Evolutionary conservation across 2,888 invertebrate species (phyloP).

Genomic region (Hedya salicella): DNA sequence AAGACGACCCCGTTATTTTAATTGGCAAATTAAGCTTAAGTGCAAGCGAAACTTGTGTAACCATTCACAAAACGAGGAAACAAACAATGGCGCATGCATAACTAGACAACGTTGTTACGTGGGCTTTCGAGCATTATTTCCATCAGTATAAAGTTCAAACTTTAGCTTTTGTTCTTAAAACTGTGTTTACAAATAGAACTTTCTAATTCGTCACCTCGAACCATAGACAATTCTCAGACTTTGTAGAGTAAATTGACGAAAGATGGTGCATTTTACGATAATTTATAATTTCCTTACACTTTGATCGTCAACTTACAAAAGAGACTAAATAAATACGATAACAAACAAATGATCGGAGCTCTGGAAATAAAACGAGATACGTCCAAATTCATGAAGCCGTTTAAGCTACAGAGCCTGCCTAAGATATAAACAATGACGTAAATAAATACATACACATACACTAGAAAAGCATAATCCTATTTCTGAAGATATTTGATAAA

Average conservation of each 20-base stretch:
- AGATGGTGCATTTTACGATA: not conserved
- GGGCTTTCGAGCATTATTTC: not conserved
- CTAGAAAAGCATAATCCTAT: too few relatives aligned
- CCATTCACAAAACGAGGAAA: slow-evolving; percentile 24
- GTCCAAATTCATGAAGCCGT: too few relatives aligned
- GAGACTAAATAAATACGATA: too few relatives aligned
- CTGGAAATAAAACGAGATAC: too few relatives aligned
- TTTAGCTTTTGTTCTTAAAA: not conserved
- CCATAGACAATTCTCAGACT: slow-evolving; percentile 10
- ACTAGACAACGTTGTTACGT: slow-evolving; percentile 1
- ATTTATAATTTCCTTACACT: not conserved
- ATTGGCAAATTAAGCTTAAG: slow-evolving; percentile 22
- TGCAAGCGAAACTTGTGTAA: slow-evolving; percentile 9
- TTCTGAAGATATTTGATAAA: too few relatives aligned
- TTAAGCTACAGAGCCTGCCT: too few relatives aligned
- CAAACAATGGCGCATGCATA: slow-evolving; percentile 28
- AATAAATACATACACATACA: too few relatives aligned
- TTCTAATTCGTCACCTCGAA: slow-evolving; percentile 35
- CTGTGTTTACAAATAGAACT: slow-evolving; percentile 20
- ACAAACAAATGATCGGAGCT: too few relatives aligned
- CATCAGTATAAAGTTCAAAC: not conserved
- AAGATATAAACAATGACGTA: too few relatives aligned
- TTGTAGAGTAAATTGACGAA: not conserved
- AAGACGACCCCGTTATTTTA: slow-evolving; percentile 17
- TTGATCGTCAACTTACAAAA: too few relatives aligned